These are phyloP conservation scores for Flexamia atlantica DNA, from an alignment of 2,888 invertebrate genomes.

Conservation along the genomic window DNA sequence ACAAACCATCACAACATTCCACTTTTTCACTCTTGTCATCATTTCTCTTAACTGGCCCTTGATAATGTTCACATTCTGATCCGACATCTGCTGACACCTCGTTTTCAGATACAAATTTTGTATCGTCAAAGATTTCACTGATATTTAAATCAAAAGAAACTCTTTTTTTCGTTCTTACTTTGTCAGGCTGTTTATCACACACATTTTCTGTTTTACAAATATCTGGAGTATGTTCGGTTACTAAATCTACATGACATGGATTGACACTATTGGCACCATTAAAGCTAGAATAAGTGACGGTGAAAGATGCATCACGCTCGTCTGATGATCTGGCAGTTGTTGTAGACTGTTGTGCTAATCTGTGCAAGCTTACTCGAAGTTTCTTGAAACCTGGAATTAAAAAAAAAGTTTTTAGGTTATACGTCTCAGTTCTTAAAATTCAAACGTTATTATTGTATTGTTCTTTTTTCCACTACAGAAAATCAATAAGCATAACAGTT, in stretches of 20 bases:
- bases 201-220: neutral
- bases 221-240: neutral
- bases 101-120: neutral
- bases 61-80: neutral
- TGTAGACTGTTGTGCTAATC: neutral
- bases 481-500: too few species aligned
- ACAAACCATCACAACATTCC: neutral
- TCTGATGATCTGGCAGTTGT: conserved; percentile 12
- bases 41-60: neutral
- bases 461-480: too few species aligned
- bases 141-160: conserved; percentile 49
- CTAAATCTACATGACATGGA: neutral
- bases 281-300: neutral
- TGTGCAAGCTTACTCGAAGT: conserved; percentile 36
- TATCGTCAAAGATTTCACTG: conserved; percentile 39
- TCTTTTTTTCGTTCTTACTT: conserved; percentile 31
- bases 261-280: neutral
- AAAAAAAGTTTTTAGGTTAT: too few species aligned
- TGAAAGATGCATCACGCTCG: neutral
- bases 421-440: too few species aligned
- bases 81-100: neutral
- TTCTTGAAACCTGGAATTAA: conserved; percentile 42
- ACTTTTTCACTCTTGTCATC: neutral
- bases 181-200: neutral
- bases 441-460: too few species aligned